Percentiles rank a stretch among this genome's conserved stretches.
Conservation (phyloP, 2,797 vertebrate genomes). For the Myotis findleyi region DNA sequence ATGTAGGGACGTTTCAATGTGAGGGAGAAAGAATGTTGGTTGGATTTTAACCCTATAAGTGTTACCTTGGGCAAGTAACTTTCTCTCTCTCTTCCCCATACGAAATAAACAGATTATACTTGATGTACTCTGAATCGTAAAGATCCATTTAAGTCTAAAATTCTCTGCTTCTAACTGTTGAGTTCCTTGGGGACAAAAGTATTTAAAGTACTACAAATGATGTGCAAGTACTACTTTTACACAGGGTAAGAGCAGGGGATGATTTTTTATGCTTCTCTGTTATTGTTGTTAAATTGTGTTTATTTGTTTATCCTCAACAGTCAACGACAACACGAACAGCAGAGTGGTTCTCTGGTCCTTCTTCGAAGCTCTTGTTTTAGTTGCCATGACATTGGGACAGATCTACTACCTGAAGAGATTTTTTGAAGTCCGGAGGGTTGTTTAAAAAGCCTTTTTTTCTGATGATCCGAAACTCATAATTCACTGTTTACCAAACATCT, state of each 20-base stretch:
- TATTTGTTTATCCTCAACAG: constrained; percentile 83
- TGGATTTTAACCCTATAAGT: background rate
- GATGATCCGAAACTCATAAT: constrained; percentile 83
- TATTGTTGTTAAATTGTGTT: constrained; percentile 11
- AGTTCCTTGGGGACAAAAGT: background rate
- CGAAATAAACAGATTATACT: too few species aligned
- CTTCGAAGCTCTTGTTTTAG: constrained; percentile 98
- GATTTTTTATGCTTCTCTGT: background rate
- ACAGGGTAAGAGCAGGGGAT: background rate
- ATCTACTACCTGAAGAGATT: constrained; percentile 99
- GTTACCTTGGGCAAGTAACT: background rate
- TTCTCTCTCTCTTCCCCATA: background rate
- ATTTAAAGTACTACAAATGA: background rate
- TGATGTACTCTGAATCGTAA: background rate
- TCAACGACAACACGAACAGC: constrained; percentile 99
- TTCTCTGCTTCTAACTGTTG: background rate
- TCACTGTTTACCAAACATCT: constrained; percentile 87
- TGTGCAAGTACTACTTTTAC: background rate
- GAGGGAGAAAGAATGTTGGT: background rate
- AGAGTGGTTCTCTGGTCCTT: constrained; percentile 99
- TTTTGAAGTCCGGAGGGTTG: constrained; percentile 99
- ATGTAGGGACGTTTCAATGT: background rate
- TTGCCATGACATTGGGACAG: constrained; percentile 99
- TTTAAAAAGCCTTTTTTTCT: constrained; percentile 89
- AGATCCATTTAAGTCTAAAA: background rate